Percentiles rank a stretch among this genome's conserved stretches.
Evolutionary conservation across 2,888 invertebrate genomes (phyloP).

Genomic region (Synergus gifuensis): DNA sequence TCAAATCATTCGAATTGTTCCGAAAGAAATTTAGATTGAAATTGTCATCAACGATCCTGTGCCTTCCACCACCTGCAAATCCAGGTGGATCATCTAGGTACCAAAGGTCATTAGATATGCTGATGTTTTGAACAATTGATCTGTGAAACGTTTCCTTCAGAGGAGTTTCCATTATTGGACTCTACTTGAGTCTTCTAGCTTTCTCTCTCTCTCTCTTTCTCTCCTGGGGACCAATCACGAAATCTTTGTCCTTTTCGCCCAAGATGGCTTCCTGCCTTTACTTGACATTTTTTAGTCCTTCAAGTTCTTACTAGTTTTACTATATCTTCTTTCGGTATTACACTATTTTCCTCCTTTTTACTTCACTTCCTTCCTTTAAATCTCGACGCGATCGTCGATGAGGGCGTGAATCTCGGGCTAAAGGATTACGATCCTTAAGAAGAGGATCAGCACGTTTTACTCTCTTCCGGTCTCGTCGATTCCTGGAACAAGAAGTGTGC

Average conservation of each 20-base stretch:
- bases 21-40: constrained; percentile 40
- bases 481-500: constrained; percentile 36
- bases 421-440: constrained; percentile 35
- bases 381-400: constrained; percentile 27
- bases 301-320: not conserved
- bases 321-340: not conserved
- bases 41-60: constrained; percentile 46
- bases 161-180: constrained; percentile 55
- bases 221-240: constrained; percentile 59
- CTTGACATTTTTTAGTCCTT: constrained; percentile 35
- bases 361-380: constrained; percentile 17
- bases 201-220: not conserved
- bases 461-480: constrained; percentile 35
- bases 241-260: constrained; percentile 61
- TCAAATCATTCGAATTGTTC: constrained; percentile 46
- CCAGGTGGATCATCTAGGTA: constrained; percentile 48
- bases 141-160: constrained; percentile 52
- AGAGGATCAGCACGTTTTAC: constrained; percentile 36
- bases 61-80: constrained; percentile 44
- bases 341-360: constrained; percentile 15
- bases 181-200: constrained; percentile 42
- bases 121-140: constrained; percentile 54
- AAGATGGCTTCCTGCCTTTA: constrained; percentile 53
- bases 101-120: constrained; percentile 47
- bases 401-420: constrained; percentile 14